A percentile compares a stretch with the other conserved stretches of the same genome.
These are phyloP conservation scores for Xestobium rufovillosum DNA, from an alignment of 2,888 invertebrate species.

Conservation along the genomic window DNA sequence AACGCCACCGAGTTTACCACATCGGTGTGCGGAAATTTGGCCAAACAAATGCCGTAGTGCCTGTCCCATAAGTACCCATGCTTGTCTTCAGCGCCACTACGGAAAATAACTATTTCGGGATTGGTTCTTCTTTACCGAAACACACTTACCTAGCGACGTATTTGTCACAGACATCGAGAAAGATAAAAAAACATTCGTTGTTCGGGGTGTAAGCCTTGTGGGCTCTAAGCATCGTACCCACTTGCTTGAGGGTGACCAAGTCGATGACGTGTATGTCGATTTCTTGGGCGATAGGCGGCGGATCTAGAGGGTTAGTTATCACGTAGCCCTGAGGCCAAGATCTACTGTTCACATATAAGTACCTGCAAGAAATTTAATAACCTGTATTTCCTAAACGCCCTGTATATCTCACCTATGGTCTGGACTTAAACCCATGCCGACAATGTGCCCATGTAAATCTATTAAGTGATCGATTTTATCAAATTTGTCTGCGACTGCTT, in stretches of 20 bases:
- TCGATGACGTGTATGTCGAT: slow-evolving; percentile 84
- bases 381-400: slow-evolving; percentile 10
- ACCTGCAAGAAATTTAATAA: slow-evolving; percentile 43
- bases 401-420: slow-evolving; percentile 55
- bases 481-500: slow-evolving; percentile 59
- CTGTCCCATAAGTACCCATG: slow-evolving; percentile 81
- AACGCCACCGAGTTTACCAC: slow-evolving; percentile 83
- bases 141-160: slow-evolving; percentile 68
- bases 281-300: slow-evolving; percentile 79
- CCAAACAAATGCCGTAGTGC: slow-evolving; percentile 70
- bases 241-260: slow-evolving; percentile 63
- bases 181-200: slow-evolving; percentile 80
- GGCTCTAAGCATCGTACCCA: slow-evolving; percentile 69
- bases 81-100: slow-evolving; percentile 75
- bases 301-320: slow-evolving; percentile 68
- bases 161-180: slow-evolving; percentile 72
- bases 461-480: slow-evolving; percentile 73
- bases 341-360: slow-evolving; percentile 73
- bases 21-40: slow-evolving; percentile 67
- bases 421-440: slow-evolving; percentile 79
- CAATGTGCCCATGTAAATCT: slow-evolving; percentile 78
- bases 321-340: slow-evolving; percentile 73
- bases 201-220: slow-evolving; percentile 79
- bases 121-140: too few species aligned
- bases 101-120: too few species aligned